These are phyloP conservation scores for Parnassius glacialis DNA, from an alignment of 2,888 invertebrate species.

Conservation along the genomic window DNA sequence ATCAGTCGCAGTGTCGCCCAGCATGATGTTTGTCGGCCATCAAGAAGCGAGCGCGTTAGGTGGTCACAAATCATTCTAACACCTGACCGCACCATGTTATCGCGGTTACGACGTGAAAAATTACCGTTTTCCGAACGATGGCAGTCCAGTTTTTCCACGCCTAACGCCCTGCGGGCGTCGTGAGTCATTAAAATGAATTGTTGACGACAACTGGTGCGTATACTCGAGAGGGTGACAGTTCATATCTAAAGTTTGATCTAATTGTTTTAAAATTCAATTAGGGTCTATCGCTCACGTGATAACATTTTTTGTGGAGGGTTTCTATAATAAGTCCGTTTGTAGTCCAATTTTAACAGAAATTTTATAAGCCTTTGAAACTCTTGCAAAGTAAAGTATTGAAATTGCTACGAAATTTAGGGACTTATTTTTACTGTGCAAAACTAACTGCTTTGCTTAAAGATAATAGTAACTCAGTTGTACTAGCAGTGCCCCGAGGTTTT, in stretches of 20 bases:
- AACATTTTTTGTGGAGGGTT: background rate
- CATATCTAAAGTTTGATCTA: conserved; percentile 30
- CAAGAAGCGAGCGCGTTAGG: conserved; percentile 40
- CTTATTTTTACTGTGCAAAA: too few relatives aligned
- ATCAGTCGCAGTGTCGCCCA: conserved; percentile 35
- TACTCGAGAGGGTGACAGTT: conserved; percentile 28
- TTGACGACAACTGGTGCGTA: conserved; percentile 59
- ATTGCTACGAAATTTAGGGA: too few relatives aligned
- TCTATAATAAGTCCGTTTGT: too few relatives aligned
- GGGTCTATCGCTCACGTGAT: conserved; percentile 11
- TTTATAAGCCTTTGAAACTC: too few relatives aligned
- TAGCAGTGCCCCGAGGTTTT: too few relatives aligned
- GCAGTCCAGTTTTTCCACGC: conserved; percentile 59
- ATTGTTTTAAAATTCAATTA: conserved; percentile 30
- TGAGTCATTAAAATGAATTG: conserved; percentile 68
- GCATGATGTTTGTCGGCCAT: conserved; percentile 47
- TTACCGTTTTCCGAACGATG: conserved; percentile 61
- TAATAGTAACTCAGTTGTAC: too few relatives aligned
- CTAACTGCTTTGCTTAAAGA: too few relatives aligned
- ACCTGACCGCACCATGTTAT: conserved; percentile 71
- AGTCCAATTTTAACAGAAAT: too few relatives aligned
- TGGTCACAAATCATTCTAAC: conserved; percentile 75
- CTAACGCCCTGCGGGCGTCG: conserved; percentile 49
- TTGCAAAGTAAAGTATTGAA: too few relatives aligned
- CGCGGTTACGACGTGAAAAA: conserved; percentile 71